Conservation (phyloP, 2,797 vertebrate species). For the Taenioides sp. region DNA sequence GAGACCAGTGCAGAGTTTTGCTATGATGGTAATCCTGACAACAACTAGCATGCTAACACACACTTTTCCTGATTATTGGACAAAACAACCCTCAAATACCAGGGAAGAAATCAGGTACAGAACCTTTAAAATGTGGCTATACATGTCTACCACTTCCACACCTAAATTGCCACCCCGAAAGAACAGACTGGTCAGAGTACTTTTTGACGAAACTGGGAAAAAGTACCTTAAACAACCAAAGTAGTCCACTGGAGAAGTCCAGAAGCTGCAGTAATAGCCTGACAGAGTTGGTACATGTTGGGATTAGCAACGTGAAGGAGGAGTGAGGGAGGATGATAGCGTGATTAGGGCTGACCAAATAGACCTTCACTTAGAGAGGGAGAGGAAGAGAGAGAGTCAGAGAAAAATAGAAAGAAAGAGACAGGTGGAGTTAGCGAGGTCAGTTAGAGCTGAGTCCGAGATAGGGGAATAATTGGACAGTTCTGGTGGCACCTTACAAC, state of each 20-base stretch:
- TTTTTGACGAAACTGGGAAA: background rate
- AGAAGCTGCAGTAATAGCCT: slow-evolving; percentile 4
- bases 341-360: slow-evolving; percentile 35
- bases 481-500: background rate
- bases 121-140: no score
- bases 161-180: no score
- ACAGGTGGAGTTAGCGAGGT: slow-evolving; percentile 22
- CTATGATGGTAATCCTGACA: no score
- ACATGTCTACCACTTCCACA: no score
- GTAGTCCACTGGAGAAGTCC: background rate
- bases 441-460: slow-evolving; percentile 26
- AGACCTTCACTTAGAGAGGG: slow-evolving; percentile 1
- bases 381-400: slow-evolving; percentile 8
- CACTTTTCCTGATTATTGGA: no score
- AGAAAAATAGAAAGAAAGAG: slow-evolving; percentile 36
- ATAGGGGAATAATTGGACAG: slow-evolving; percentile 2
- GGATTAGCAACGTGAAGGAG: slow-evolving; percentile 3
- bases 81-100: no score
- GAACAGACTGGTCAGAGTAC: no score
- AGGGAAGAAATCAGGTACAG: no score
- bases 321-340: slow-evolving; percentile 4
- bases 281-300: slow-evolving; percentile 14
- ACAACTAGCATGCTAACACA: no score
- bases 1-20: no score
- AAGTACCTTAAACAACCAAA: background rate